Percentiles rank a stretch among this genome's conserved stretches.
Evolutionary conservation across 2,797 vertebrate species (phyloP).

Genomic region (Sebastes vulpes): DNA sequence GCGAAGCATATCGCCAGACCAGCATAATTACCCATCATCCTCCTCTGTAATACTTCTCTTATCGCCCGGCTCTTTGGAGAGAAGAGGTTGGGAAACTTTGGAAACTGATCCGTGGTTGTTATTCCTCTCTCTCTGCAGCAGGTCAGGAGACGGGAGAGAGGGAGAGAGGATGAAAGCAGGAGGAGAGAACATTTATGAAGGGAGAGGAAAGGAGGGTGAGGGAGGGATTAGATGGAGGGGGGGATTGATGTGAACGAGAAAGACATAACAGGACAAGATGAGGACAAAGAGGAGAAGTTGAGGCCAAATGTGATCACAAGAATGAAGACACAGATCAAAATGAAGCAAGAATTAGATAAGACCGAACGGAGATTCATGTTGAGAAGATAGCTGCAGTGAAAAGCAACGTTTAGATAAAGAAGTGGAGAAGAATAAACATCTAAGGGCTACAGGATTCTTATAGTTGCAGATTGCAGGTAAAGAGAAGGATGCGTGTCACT

Average conservation of each 20-base stretch:
- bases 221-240: not conserved
- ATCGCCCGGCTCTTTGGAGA: conserved; percentile 44
- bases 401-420: not conserved
- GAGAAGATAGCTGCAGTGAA: not conserved
- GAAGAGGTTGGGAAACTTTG: conserved; percentile 29
- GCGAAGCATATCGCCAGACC: conserved; percentile 46
- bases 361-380: not conserved
- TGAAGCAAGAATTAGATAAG: not conserved
- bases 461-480: not conserved
- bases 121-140: not conserved
- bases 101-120: conserved; percentile 25
- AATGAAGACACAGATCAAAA: not conserved
- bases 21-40: conserved; percentile 69
- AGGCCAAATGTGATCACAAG: not conserved
- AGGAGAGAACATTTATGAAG: not conserved
- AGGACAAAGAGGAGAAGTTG: not conserved
- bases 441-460: not conserved
- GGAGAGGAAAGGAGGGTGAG: not conserved
- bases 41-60: conserved; percentile 57
- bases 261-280: not conserved
- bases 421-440: not conserved
- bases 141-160: not conserved
- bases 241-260: not conserved
- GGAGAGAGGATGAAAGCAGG: not conserved
- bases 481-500: not conserved